Conservation (phyloP, 2,888 invertebrate genomes). For the Steromphala cineraria region DNA sequence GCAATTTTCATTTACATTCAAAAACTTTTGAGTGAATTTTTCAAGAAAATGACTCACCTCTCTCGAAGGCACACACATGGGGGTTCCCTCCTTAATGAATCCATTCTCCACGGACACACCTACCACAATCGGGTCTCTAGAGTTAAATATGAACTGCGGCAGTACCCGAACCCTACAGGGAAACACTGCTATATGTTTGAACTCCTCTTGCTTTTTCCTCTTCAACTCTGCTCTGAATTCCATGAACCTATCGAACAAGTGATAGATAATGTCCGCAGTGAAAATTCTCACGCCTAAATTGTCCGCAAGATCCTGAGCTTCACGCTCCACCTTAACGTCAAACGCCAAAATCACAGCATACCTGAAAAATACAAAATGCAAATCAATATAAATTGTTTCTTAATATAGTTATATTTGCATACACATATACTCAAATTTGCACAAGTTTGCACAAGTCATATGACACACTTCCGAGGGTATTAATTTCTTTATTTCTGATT, state of each 20-base stretch:
- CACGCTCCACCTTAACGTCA: slow-evolving; percentile 98
- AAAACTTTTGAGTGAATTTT: too few relatives aligned
- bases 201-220: slow-evolving; percentile 93
- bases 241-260: slow-evolving; percentile 97
- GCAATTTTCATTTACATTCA: too few relatives aligned
- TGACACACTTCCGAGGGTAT: too few relatives aligned
- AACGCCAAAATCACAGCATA: slow-evolving; percentile 99
- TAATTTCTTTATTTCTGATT: too few relatives aligned
- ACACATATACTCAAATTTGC: too few relatives aligned
- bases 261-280: slow-evolving; percentile 98
- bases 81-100: slow-evolving; percentile 95
- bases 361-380: slow-evolving; percentile 77
- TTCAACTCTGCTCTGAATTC: slow-evolving; percentile 87
- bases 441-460: too few relatives aligned
- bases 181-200: slow-evolving; percentile 97
- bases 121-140: slow-evolving; percentile 97
- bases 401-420: too few relatives aligned
- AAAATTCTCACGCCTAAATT: slow-evolving; percentile 89
- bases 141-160: slow-evolving; percentile 96
- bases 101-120: slow-evolving; percentile 98
- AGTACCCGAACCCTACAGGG: slow-evolving; percentile 87
- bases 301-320: slow-evolving; percentile 98
- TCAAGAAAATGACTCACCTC: slow-evolving; percentile 80
- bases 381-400: too few relatives aligned
- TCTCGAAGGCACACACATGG: slow-evolving; percentile 96